Percentiles rank a stretch among this genome's conserved stretches.
phyloP scores from a whole-genome alignment of 2,113 vertebrate species.

The Octodon degus region DNA sequence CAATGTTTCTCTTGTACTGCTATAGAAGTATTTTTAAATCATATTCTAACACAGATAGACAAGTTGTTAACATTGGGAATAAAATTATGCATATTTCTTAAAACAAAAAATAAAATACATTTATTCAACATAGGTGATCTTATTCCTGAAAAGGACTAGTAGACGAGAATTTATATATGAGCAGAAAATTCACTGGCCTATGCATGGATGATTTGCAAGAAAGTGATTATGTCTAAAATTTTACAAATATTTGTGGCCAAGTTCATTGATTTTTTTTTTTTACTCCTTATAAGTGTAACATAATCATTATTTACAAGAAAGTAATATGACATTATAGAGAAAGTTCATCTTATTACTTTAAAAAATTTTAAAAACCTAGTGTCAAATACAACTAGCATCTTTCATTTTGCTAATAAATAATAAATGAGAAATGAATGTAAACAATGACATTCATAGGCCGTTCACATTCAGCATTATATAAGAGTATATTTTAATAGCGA shows the following conservation, averaged over 20 bases:
- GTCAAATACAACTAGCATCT: background rate
- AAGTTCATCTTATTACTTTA: background rate
- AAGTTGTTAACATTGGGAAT: background rate
- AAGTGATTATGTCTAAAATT: background rate
- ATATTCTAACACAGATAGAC: background rate
- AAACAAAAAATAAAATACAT: constrained; percentile 43
- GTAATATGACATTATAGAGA: background rate
- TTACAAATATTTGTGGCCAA: constrained; percentile 26
- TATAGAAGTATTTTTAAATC: background rate
- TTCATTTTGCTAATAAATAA: constrained; percentile 31
- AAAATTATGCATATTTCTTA: background rate
- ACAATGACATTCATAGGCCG: background rate
- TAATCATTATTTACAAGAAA: constrained; percentile 30
- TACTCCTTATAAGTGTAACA: background rate
- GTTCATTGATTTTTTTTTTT: constrained; percentile 6
- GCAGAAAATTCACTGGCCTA: background rate
- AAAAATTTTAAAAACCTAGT: background rate
- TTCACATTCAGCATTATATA: background rate
- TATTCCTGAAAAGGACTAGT: constrained; percentile 18
- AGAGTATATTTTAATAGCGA: constrained; percentile 23
- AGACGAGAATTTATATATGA: constrained; percentile 10
- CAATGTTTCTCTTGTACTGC: background rate
- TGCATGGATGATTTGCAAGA: background rate
- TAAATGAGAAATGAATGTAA: constrained; percentile 26
- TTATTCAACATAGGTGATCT: background rate